These are phyloP conservation scores for Drosophila lini DNA, from an alignment of 1,140 invertebrate genomes.

Conservation along the genomic window DNA sequence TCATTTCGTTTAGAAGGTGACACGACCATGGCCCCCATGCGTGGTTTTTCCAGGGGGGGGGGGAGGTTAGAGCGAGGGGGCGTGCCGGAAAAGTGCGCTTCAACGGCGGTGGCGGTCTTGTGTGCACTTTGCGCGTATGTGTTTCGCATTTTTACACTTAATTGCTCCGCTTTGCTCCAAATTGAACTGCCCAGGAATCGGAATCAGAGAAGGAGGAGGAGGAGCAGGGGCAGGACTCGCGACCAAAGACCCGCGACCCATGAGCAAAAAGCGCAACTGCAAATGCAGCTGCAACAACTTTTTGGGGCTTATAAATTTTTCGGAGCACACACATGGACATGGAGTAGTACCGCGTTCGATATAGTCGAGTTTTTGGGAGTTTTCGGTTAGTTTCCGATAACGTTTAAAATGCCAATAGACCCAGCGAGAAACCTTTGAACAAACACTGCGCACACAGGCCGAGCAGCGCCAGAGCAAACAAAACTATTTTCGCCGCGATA, in stretches of 20 bases:
- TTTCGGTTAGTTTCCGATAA: constrained; percentile 77
- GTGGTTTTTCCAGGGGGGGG: constrained; percentile 38
- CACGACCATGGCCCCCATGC: constrained; percentile 69
- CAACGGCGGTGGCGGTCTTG: constrained; percentile 41
- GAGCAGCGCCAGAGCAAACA: constrained; percentile 55
- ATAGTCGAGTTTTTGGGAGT: constrained; percentile 71
- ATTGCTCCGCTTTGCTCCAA: constrained; percentile 77
- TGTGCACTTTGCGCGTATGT: constrained; percentile 77
- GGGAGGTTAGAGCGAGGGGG: constrained; percentile 4
- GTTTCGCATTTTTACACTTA: constrained; percentile 82
- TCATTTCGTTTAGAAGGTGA: constrained; percentile 81
- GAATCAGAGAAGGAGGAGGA: not conserved
- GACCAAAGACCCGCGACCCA: constrained; percentile 4
- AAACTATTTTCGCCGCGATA: constrained; percentile 76
- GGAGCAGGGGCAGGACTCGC: constrained; percentile 16
- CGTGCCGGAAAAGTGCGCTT: constrained; percentile 34
- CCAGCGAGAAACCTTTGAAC: constrained; percentile 52
- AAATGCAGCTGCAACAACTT: constrained; percentile 71
- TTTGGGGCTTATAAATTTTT: constrained; percentile 73
- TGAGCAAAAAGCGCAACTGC: constrained; percentile 68
- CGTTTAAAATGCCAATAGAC: constrained; percentile 78
- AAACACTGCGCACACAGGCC: constrained; percentile 54
- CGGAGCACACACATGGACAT: constrained; percentile 34
- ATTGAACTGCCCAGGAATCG: constrained; percentile 62
- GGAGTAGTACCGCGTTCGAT: constrained; percentile 37